Evolutionary conservation across 2,888 invertebrate species (phyloP).

Genomic region (Acrocyrtus sp.): DNA sequence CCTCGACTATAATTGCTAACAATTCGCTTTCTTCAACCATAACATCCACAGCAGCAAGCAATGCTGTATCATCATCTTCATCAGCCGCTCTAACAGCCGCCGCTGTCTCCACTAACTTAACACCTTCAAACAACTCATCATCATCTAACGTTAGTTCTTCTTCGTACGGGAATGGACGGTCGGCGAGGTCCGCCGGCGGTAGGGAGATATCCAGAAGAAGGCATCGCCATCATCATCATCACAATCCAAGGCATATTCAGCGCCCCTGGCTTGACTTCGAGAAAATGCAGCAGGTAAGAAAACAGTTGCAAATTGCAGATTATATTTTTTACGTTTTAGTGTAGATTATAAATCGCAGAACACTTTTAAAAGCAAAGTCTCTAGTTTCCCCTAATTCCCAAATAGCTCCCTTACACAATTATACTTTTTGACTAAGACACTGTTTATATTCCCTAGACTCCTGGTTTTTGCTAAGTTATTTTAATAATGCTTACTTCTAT

Average conservation of each 20-base stretch:
- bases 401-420: too few relatives aligned
- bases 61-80: constrained; percentile 53
- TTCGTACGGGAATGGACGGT: constrained; percentile 42
- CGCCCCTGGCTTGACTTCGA: constrained; percentile 94
- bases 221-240: constrained; percentile 72
- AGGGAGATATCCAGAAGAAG: constrained; percentile 68
- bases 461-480: too few relatives aligned
- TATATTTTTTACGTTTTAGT: not conserved
- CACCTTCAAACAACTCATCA: constrained; percentile 35
- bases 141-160: constrained; percentile 28
- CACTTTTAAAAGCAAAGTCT: constrained; percentile 13
- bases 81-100: constrained; percentile 61
- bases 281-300: constrained; percentile 93
- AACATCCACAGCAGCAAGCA: constrained; percentile 67
- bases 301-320: too few relatives aligned
- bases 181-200: constrained; percentile 55
- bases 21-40: constrained; percentile 67
- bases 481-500: too few relatives aligned
- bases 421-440: too few relatives aligned
- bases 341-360: not conserved
- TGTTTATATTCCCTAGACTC: too few relatives aligned
- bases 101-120: constrained; percentile 64
- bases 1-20: constrained; percentile 38
- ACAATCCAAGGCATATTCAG: constrained; percentile 73
- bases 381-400: not conserved